Percentiles rank a stretch among this genome's conserved stretches.
phyloP scores from a whole-genome alignment of 1,140 invertebrate species.

The Platyscapa corneri region DNA sequence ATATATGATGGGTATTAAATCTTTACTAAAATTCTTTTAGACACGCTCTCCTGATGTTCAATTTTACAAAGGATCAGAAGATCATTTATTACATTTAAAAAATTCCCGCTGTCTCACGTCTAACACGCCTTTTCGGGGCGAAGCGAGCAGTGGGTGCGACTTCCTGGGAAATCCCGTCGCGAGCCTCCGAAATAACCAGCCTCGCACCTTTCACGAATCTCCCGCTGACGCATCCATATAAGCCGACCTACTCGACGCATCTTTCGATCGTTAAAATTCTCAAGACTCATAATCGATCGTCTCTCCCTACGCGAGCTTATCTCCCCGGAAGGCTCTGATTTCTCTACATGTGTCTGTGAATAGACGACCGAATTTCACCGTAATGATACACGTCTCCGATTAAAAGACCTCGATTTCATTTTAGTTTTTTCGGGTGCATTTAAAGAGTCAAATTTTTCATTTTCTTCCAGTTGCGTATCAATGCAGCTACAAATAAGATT shows the following conservation, averaged over 20 bases:
- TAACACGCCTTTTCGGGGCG: not conserved
- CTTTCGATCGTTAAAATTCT: slow-evolving; percentile 1
- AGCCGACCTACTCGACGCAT: not conserved
- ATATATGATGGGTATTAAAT: not conserved
- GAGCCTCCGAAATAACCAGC: not conserved
- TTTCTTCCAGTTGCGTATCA: no score
- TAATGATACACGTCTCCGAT: not conserved
- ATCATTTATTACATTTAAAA: not conserved
- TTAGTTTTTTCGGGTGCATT: not conserved
- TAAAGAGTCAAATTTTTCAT: no score
- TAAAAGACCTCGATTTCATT: not conserved
- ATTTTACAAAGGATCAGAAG: not conserved
- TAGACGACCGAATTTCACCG: not conserved
- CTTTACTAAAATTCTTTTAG: not conserved
- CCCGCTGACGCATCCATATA: not conserved
- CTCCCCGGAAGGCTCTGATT: not conserved
- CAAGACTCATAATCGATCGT: not conserved
- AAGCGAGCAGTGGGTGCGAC: not conserved
- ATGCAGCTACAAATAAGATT: no score
- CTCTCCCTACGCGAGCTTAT: not conserved
- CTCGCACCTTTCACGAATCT: not conserved
- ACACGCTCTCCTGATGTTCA: not conserved
- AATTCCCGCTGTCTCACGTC: not conserved
- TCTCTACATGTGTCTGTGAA: not conserved
- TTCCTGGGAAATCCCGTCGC: not conserved